A percentile compares a stretch with the other conserved stretches of the same genome.
Conservation (phyloP, 1,140 invertebrate genomes). For the Zaprionus nigranus region DNA sequence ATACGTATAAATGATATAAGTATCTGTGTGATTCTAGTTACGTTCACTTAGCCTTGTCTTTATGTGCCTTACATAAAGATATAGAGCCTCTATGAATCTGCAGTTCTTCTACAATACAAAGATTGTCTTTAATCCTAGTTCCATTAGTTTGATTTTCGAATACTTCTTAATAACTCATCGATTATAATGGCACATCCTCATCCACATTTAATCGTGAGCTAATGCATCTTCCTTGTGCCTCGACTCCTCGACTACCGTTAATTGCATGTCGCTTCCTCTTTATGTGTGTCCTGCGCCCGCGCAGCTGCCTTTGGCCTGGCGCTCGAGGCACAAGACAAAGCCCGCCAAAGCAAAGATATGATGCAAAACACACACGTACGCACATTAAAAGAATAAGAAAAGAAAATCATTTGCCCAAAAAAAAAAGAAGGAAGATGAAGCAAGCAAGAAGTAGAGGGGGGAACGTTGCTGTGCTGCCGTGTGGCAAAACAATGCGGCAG, state of each 20-base stretch:
- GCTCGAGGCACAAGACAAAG: slow-evolving; percentile 52
- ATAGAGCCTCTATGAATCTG: not conserved
- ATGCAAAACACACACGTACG: slow-evolving; percentile 63
- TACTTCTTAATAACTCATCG: not conserved
- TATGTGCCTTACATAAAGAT: not conserved
- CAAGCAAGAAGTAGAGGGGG: slow-evolving; percentile 12
- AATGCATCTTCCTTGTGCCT: not conserved
- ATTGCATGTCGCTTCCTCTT: slow-evolving; percentile 44
- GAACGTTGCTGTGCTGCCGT: not conserved
- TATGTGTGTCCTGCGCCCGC: slow-evolving; percentile 21
- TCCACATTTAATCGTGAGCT: slow-evolving; percentile 4
- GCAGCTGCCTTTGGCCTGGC: slow-evolving; percentile 59
- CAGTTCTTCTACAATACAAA: too few relatives aligned
- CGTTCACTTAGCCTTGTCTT: too few relatives aligned
- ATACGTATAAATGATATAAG: too few relatives aligned
- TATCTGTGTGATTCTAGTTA: too few relatives aligned
- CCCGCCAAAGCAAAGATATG: slow-evolving; percentile 63
- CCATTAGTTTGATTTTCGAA: not conserved
- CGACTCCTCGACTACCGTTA: slow-evolving; percentile 44
- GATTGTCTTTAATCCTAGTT: not conserved
- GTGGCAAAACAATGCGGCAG: slow-evolving; percentile 46
- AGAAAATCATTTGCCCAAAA: slow-evolving; percentile 70
- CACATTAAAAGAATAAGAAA: slow-evolving; percentile 43
- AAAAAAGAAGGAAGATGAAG: slow-evolving; percentile 33
- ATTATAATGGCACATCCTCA: not conserved